Conservation (phyloP, 2,113 vertebrate species). For the Sialia sialis region DNA sequence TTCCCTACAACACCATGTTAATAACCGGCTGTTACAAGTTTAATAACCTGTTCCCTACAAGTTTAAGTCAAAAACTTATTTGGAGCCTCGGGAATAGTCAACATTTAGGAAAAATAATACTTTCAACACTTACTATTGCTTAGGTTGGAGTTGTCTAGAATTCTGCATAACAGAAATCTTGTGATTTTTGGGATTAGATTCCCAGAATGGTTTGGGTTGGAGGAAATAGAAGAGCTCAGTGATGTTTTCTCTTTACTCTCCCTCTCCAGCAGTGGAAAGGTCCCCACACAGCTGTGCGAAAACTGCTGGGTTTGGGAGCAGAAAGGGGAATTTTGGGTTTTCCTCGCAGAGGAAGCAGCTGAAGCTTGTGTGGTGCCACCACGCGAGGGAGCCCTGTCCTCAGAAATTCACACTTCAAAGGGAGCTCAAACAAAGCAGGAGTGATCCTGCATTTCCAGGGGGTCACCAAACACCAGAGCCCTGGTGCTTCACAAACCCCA, state of each 20-base stretch:
- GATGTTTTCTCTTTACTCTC: neutral
- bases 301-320: fast-evolving
- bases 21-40: neutral
- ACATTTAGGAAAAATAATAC: neutral
- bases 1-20: neutral
- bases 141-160: neutral
- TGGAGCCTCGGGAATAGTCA: neutral
- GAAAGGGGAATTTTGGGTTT: fast-evolving
- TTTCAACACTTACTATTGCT: neutral
- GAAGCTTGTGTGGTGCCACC: conserved; percentile 2
- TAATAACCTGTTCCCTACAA: neutral
- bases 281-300: neutral
- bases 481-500: neutral
- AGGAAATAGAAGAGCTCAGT: neutral
- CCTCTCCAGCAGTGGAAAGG: neutral
- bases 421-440: fast-evolving
- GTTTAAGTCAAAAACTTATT: neutral
- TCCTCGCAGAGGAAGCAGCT: neutral
- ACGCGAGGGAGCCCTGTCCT: conserved; percentile 71
- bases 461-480: neutral
- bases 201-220: neutral
- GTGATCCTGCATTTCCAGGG: fast-evolving
- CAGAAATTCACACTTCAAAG: conserved; percentile 7
- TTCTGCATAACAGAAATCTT: neutral
- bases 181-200: neutral